A percentile compares a stretch with the other conserved stretches of the same genome.
Conservation (phyloP, 2,113 vertebrate genomes). For the Elanoides forficatus region DNA sequence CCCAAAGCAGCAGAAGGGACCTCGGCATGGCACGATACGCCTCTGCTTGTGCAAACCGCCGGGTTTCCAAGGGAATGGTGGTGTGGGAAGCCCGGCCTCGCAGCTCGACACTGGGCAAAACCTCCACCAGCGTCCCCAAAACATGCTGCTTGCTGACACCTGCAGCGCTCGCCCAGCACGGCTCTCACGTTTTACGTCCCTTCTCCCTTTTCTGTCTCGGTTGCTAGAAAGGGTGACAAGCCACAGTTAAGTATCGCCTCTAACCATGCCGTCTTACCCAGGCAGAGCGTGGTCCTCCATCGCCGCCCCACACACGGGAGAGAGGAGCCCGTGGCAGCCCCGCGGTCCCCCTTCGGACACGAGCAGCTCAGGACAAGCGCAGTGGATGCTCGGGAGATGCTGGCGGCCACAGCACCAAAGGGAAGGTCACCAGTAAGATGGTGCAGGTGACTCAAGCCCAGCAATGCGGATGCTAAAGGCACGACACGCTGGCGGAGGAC, state of each 20-base stretch:
- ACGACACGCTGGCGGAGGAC: accelerated
- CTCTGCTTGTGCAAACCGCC: accelerated
- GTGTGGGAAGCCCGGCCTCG: neutral
- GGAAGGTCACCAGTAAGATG: neutral
- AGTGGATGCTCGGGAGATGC: neutral
- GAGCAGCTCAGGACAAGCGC: accelerated
- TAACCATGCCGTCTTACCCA: accelerated
- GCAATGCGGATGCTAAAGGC: accelerated
- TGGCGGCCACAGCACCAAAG: neutral
- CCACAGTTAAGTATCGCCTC: neutral
- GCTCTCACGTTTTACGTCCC: accelerated
- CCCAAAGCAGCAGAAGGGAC: neutral
- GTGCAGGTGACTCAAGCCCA: neutral
- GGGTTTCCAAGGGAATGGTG: accelerated
- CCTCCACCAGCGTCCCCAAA: neutral
- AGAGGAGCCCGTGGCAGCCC: neutral
- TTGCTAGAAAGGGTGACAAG: neutral
- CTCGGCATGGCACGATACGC: accelerated
- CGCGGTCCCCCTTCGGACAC: accelerated
- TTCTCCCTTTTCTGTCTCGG: neutral
- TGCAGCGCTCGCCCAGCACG: neutral
- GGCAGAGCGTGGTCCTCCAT: neutral
- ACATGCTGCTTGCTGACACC: neutral
- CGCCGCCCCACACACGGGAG: accelerated
- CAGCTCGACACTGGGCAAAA: accelerated